phyloP scores from a whole-genome alignment of 2,797 vertebrate species.

The Urosaurus nigricauda region DNA sequence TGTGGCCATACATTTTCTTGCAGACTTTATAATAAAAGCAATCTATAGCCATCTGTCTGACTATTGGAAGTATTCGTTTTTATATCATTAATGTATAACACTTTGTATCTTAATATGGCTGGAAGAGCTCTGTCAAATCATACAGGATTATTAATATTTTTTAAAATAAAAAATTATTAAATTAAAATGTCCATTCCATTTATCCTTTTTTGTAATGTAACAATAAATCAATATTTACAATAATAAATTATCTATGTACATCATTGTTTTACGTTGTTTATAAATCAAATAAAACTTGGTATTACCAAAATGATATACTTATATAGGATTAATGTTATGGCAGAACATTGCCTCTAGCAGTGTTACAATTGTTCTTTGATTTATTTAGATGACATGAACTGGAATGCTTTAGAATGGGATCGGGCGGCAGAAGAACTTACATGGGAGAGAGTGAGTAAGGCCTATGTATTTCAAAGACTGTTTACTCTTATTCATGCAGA shows the following conservation, averaged over 20 bases:
- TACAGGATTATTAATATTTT: conserved; percentile 19
- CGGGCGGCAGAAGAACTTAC: conserved; percentile 98
- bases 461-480: conserved; percentile 14
- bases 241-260: no score
- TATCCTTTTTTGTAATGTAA: no score
- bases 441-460: conserved; percentile 92
- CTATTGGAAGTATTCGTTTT: neutral
- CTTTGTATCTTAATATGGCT: neutral
- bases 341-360: conserved; percentile 27
- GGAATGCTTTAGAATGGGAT: conserved; percentile 99
- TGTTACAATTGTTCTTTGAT: conserved; percentile 56
- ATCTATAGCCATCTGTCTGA: neutral
- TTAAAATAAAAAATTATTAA: no score
- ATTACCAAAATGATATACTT: neutral
- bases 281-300: no score
- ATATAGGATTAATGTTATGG: conserved; percentile 19
- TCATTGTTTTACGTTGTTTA: no score
- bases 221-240: no score
- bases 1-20: neutral
- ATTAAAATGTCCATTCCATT: no score
- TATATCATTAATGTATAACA: neutral
- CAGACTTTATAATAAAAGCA: neutral
- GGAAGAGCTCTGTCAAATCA: neutral
- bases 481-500: conserved; percentile 6
- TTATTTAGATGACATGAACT: conserved; percentile 96